phyloP scores from a whole-genome alignment of 2,888 invertebrate species.

The Polylopha cassiicola region DNA sequence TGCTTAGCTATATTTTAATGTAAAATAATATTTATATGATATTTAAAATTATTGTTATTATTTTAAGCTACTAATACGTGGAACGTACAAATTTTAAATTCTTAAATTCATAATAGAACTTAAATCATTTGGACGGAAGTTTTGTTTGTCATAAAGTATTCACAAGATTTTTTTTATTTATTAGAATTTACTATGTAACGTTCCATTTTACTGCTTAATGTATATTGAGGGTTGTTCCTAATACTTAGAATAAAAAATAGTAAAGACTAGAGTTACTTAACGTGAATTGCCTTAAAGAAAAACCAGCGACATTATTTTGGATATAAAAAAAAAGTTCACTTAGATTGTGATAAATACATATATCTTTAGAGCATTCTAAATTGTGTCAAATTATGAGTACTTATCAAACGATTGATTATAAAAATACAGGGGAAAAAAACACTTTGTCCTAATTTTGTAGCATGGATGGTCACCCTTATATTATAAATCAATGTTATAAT shows the following conservation, averaged over 20 bases:
- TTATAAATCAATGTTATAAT: conserved; percentile 7
- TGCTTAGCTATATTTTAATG: conserved; percentile 71
- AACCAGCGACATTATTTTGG: conserved; percentile 7
- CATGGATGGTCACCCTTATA: conserved; percentile 7
- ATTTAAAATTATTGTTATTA: conserved; percentile 69
- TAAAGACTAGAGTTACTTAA: conserved; percentile 27
- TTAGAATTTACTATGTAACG: conserved; percentile 45
- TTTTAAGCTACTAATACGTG: conserved; percentile 56
- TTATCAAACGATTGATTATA: too few relatives aligned
- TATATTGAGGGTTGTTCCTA: conserved; percentile 66
- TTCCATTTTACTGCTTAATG: conserved; percentile 51
- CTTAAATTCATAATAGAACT: conserved; percentile 11
- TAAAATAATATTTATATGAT: conserved; percentile 75
- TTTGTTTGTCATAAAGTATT: conserved; percentile 17
- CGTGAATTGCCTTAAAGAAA: conserved; percentile 16
- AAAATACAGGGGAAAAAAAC: too few relatives aligned
- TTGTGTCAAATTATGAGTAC: too few relatives aligned
- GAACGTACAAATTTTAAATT: conserved; percentile 48
- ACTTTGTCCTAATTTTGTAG: neutral
- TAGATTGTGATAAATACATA: too few relatives aligned
- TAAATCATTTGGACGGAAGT: conserved; percentile 7
- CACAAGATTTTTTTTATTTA: conserved; percentile 32
- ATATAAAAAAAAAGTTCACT: too few relatives aligned
- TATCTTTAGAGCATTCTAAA: too few relatives aligned
- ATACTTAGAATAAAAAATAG: conserved; percentile 48